Conservation (phyloP, 2,797 vertebrate genomes). For the Neostethus bicornis region DNA sequence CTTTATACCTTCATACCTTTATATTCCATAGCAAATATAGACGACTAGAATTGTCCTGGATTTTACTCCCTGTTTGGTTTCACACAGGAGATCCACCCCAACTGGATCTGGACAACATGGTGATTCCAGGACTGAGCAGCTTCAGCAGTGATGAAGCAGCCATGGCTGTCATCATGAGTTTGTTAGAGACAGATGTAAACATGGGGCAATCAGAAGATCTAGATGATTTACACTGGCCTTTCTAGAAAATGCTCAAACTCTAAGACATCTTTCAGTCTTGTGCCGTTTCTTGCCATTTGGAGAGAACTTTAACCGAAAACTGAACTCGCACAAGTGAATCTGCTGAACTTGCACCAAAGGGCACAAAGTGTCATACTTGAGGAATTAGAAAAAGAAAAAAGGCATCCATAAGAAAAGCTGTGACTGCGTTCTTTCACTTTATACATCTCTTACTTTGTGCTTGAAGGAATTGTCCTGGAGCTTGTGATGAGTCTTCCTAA, state of each 20-base stretch:
- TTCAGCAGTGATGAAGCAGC: constrained; percentile 94
- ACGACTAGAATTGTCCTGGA: background rate
- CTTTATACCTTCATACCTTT: no score
- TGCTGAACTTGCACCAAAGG: constrained; percentile 36
- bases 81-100: constrained; percentile 85
- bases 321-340: constrained; percentile 9
- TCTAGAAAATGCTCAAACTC: constrained; percentile 47
- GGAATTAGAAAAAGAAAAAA: background rate
- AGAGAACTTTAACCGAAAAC: background rate
- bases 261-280: constrained; percentile 5
- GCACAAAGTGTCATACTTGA: constrained; percentile 17
- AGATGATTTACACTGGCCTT: constrained; percentile 93
- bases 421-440: constrained; percentile 11
- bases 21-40: no score
- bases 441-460: background rate
- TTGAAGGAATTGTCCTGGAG: constrained; percentile 14
- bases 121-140: constrained; percentile 89
- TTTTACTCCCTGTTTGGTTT: constrained; percentile 3
- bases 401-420: constrained; percentile 6
- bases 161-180: constrained; percentile 97
- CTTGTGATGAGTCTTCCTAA: constrained; percentile 41
- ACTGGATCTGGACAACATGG: constrained; percentile 88
- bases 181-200: constrained; percentile 93
- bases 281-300: constrained; percentile 28
- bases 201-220: constrained; percentile 91